Evolutionary conservation across 2,113 vertebrate species (phyloP), one percentile per base, ranked within the genome.

Genomic region (Platysteira castanea): DNA sequence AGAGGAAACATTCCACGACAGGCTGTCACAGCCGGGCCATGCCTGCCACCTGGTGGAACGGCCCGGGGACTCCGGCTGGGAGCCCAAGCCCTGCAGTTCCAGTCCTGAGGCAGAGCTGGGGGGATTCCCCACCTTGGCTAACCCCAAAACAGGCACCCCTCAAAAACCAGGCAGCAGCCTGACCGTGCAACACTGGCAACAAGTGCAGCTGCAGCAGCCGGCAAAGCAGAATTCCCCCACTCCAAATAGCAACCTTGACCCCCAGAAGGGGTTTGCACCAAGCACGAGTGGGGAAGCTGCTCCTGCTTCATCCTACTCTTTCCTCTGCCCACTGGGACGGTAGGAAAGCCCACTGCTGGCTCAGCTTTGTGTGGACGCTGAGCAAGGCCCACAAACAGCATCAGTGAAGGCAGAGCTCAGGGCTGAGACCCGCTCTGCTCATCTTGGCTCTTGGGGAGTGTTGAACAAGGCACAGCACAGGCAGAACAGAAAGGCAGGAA

Each of bases 121-220:
- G 5, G 4, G 7, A 8, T 26, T n/a, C 26, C 20, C 26, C 9
- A 14, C 9, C 31, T 6, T 7, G 3, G 24, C 59, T 42, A 44
- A 24, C 3, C 7, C 27, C 14, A 5, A 18, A 20, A 20, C 31
- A 14, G 10, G 11, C 11, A 27, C 0, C 13, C 17, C 30, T 8
- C 31, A 22, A 54, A 52, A 16, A 10, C 0, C 3, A 15, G 19
- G 23, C 33, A 68, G 11, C 0, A 0, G 41, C 21, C 53, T 20
- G 13, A 16, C 13, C 0, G 0, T 1, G 33, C 11, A 46, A 1
- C 15, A 16, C 0, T 1, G 2, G 7, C 5, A 7, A 7, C 16
- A 8, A 13, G 9, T 3, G 7, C 13, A 46, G 26, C 35, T 6
- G 3, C 6, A 52, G 65, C n/a, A 57, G 28, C 44, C 0, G 1